Base-by-base conservation (phyloP, 2,888 invertebrate genomes). In the Nezara viridula region DNA sequence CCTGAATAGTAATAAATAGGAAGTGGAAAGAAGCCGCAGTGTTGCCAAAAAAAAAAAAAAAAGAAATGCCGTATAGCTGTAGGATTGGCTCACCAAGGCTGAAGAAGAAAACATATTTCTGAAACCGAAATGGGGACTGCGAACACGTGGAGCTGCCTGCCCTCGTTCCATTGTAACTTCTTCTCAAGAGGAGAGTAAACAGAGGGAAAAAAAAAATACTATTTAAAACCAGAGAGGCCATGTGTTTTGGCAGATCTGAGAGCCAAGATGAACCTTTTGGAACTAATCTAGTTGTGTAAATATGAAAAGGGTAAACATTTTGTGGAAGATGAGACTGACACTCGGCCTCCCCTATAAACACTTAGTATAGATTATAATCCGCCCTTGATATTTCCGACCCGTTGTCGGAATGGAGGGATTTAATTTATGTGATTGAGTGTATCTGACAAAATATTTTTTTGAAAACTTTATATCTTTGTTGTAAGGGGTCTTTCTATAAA, bases 221-320 rank as follows among this genome's bases (percentile, higher is more conserved):
- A 81, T 81, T 81, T 81, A 81, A 81, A 81, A 81, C 81, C 44
- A n/a, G 81, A 81, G 81, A 40, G 81, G 44, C 81, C 81, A 81
- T 47, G 81, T 81, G 81, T 81, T 81, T 81, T 81, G 81, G 81
- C 81, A 81, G 81, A 81, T 44, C 40, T 81, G 81, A 81, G 81
- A 81, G 44, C 81, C 81, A 81, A 40, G 44, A 47, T 21, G 81
- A n/a, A 73, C 37, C 81, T 81, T 40, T 81, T 81, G 81, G 44
- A 73, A 73, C 66, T 73, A 37, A 73, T 73, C 66, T 37, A 73
- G 66, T 21, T 37, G 66, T 37, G 66, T 73, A 73, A 73, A 73
- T 73, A 73, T 73, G 32, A 73, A 73, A 2, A 73, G 66, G 32
- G 37, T 73, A 73, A 73, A 73, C 37, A 73, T 32, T 73, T 73